phyloP scores from a whole-genome alignment of 1,140 invertebrate genomes.

The Drosophila athabasca region DNA sequence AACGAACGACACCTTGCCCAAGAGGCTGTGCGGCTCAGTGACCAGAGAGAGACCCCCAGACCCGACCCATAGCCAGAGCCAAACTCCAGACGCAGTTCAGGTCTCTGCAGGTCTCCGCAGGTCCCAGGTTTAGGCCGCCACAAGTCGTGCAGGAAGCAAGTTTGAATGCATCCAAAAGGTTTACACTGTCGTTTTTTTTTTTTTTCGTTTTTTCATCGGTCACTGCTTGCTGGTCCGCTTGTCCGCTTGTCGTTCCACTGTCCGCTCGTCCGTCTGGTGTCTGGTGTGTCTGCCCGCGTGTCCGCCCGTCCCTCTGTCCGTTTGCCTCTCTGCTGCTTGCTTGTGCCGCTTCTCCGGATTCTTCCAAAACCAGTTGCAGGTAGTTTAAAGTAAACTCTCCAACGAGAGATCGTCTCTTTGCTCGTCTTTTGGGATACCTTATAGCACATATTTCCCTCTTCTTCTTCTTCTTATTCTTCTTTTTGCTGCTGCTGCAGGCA shows the following conservation, averaged over 20 bases:
- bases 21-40: slow-evolving; percentile 5
- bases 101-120: slow-evolving; percentile 22
- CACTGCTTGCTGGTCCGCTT: neutral
- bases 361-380: slow-evolving; percentile 77
- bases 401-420: slow-evolving; percentile 54
- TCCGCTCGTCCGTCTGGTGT: slow-evolving; percentile 34
- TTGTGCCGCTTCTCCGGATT: slow-evolving; percentile 34
- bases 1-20: slow-evolving; percentile 23
- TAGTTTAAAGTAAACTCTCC: slow-evolving; percentile 80
- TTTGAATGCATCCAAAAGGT: slow-evolving; percentile 75
- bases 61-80: slow-evolving; percentile 33
- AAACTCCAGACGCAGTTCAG: slow-evolving; percentile 2
- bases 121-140: slow-evolving; percentile 42
- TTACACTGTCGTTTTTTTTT: slow-evolving; percentile 46
- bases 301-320: neutral
- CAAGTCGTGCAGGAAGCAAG: slow-evolving; percentile 78
- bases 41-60: slow-evolving; percentile 3
- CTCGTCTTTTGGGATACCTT: slow-evolving; percentile 70
- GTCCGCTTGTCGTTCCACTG: slow-evolving; percentile 18
- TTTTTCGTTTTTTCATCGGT: slow-evolving; percentile 3
- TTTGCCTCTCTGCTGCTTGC: slow-evolving; percentile 9
- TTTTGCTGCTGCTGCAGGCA: too few species aligned
- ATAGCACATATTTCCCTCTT: slow-evolving; percentile 48
- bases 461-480: slow-evolving; percentile 29
- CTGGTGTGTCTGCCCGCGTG: too few species aligned